phyloP scores from a whole-genome alignment of 92 coral and sea anemone genomes.

The Porites divaricata region DNA sequence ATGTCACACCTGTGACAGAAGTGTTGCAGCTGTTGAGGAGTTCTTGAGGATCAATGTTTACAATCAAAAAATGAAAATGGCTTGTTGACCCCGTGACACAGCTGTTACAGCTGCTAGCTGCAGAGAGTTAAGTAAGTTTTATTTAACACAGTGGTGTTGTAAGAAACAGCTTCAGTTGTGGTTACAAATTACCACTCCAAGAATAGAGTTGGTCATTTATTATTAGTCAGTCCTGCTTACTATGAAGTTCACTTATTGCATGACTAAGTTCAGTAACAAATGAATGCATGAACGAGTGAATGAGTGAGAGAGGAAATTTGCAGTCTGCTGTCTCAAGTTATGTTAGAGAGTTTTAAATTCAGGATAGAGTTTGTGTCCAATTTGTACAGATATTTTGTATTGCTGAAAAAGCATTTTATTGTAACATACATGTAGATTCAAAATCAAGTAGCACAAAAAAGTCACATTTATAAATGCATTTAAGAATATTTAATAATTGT shows the following conservation, averaged over 20 bases:
- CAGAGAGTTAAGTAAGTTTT: no score
- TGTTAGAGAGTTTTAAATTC: slow-evolving; percentile 33
- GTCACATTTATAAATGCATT: slow-evolving; percentile 33
- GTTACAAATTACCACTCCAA: neutral
- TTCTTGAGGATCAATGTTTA: neutral
- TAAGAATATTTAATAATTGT: slow-evolving; percentile 52
- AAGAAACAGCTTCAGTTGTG: slow-evolving; percentile 16
- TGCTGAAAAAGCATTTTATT: slow-evolving; percentile 66
- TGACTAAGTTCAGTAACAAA: no score
- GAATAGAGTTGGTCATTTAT: neutral
- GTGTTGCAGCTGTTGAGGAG: no score
- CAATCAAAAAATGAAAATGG: neutral
- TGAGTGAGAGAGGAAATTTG: slow-evolving; percentile 3
- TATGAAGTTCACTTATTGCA: neutral
- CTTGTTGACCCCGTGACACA: no score
- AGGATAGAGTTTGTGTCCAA: slow-evolving; percentile 45
- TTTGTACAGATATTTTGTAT: slow-evolving; percentile 90
- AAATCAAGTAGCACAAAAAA: slow-evolving; percentile 36
- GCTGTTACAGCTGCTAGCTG: no score
- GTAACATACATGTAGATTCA: slow-evolving; percentile 52
- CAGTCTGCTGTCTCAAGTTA: neutral
- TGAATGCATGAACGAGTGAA: slow-evolving; percentile 3
- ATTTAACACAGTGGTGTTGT: neutral
- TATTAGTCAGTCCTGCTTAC: no score
- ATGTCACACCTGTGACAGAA: neutral